Conservation (phyloP, 2,888 invertebrate species). For the Nephrotoma flavescens region DNA sequence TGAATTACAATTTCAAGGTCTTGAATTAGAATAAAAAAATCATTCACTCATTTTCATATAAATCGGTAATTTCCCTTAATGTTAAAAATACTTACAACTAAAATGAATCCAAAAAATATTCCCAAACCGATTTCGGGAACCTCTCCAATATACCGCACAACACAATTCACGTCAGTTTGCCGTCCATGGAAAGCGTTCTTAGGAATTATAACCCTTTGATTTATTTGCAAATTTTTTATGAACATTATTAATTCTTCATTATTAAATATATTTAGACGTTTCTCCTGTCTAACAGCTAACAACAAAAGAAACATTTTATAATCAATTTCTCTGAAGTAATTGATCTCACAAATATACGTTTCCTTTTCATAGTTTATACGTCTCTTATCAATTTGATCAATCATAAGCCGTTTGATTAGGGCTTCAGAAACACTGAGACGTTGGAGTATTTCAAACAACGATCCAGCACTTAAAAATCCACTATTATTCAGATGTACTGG, state of each 20-base stretch:
- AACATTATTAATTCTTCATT: neutral
- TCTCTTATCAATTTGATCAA: neutral
- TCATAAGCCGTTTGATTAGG: neutral
- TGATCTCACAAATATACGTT: neutral
- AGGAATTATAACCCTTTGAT: neutral
- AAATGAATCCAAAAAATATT: conserved; percentile 39
- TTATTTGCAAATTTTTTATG: neutral
- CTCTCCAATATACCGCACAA: conserved; percentile 37
- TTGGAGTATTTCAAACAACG: neutral
- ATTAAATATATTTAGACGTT: neutral
- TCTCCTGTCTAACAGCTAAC: neutral
- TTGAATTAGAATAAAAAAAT: neutral
- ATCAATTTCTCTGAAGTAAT: neutral
- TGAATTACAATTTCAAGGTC: neutral
- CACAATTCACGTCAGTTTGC: conserved; percentile 24
- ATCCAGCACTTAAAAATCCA: neutral
- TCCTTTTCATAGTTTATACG: neutral
- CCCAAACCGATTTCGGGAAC: conserved; percentile 37
- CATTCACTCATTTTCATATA: neutral
- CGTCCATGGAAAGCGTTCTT: neutral
- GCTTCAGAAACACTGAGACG: neutral
- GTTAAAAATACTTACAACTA: conserved; percentile 31
- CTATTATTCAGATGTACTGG: neutral
- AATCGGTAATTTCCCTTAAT: neutral
- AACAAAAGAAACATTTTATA: neutral